Evolutionary conservation across 2,113 vertebrate species (phyloP), one percentile per base, ranked within the genome.

Genomic region (Tychaedon coryphoeus): DNA sequence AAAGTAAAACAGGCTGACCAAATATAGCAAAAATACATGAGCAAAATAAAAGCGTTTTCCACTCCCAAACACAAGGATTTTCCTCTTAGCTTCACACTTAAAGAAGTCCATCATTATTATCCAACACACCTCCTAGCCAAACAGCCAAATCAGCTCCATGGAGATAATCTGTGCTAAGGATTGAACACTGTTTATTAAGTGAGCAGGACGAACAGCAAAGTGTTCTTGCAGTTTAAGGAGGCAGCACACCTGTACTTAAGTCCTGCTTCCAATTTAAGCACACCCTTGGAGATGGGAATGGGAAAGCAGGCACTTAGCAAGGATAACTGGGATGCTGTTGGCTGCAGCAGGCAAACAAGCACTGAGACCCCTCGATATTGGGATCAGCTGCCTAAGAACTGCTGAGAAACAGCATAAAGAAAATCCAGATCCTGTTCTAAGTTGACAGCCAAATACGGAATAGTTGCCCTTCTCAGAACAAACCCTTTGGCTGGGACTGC

Each of bases 401-500:
- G 53, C 36, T 36, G 31, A 73, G 33, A 70, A 47, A 38, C 3
- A 65, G 50, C n/a, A 61, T 29, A 73, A 83, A 54, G 31, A 56
- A 71, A 92, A 43, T 8, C 23, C 34, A 60, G 76, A 43, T 7
- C 31, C 60, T 67, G 42, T 43, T 60, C 60, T 10, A 62, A 50
- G 60, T 12, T 5, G n/a, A 62, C 40, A 74, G 42, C 33, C 9
- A 4, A 2, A 4, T 3, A 25, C 10, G 48, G 43, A 45, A 45
- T 22, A 33, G 36, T 16, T 9, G 10, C 8, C 42, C 6, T n/a
- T 16, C 40, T 38, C 60, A 51, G 22, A 56, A 72, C 1, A 84
- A 36, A 5, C n/a, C 61, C 53, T 66, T 57, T 0, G 0, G 25
- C 34, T 72, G 26, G 6, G n/a, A 67, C 38, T 1, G 1, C 7